Evolutionary conservation across 92 coral and sea anemone genomes (phyloP).

Genomic region (Actinernus sp.): DNA sequence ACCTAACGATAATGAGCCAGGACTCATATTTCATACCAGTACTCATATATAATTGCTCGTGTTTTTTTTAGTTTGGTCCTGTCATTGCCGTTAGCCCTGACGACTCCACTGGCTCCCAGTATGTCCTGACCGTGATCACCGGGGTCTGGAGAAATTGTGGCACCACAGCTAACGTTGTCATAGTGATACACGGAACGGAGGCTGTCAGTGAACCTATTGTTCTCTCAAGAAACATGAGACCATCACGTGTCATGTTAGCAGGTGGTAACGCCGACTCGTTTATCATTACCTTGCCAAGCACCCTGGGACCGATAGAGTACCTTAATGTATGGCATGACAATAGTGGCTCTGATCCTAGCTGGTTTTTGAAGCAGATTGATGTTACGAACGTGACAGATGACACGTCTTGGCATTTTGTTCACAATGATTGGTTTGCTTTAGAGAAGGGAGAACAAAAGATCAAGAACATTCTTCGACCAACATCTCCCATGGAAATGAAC

Average conservation of each 20-base stretch:
- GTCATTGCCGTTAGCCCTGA: slow-evolving; percentile 25
- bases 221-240: slow-evolving; percentile 60
- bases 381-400: slow-evolving; percentile 46
- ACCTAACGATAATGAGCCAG: no score
- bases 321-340: slow-evolving; percentile 78
- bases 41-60: neutral
- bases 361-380: slow-evolving; percentile 64
- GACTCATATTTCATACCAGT: no score
- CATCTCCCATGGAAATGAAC: slow-evolving; percentile 45
- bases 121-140: slow-evolving; percentile 63
- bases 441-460: slow-evolving; percentile 81
- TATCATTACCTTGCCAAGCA: slow-evolving; percentile 53
- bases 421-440: slow-evolving; percentile 79
- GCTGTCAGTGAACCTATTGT: slow-evolving; percentile 73
- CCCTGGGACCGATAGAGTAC: slow-evolving; percentile 64
- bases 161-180: slow-evolving; percentile 78
- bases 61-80: slow-evolving; percentile 69
- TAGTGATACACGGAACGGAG: slow-evolving; percentile 86
- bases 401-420: slow-evolving; percentile 47
- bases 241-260: slow-evolving; percentile 54
- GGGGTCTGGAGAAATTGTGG: slow-evolving; percentile 86
- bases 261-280: slow-evolving; percentile 78
- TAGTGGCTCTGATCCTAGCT: slow-evolving; percentile 70
- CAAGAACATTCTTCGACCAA: slow-evolving; percentile 61
- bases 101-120: slow-evolving; percentile 27